Evolutionary conservation across 64 coral and sea anemone genomes (phyloP), one percentile per base, ranked within the genome.

Genomic region (Stylophora pistillata): DNA sequence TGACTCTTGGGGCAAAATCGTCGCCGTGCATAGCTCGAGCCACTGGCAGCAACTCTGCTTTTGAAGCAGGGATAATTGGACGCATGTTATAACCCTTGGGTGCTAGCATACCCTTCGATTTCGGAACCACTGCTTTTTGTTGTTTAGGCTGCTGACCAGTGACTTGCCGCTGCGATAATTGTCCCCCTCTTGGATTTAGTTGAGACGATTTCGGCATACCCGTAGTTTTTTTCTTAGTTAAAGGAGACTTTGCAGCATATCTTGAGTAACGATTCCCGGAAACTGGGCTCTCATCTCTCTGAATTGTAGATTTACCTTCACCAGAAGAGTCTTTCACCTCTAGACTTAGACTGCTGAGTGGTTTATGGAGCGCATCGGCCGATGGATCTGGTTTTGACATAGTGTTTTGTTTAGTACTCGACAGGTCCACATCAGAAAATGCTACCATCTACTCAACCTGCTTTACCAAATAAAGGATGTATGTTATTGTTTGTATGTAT

Each of bases 21-120:
- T 99, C 93, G 27, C 96, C 79, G 66, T 99, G 90, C 96, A 99
- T 95, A 26, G 96, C 93, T 33, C 87, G 71, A 57, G 96, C 96
- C 6, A 99, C 96, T 25, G 96, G 88, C 33, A 99, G 15, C 56
- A 99, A 71, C 87, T 95, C 93, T 7, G 96, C 93, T 30, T 99
- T 99, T 20, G 80, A 56, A 52, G 93, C 96, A 16, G 96, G 96
- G 61, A 95, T 87, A 2, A 99, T 90, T 23, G 96, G 96, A 13
- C 90, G 86, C 52, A 78, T 74, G 28, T 77, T 99, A 32, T 99
- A 95, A 21, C 88, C 93, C 33, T 95, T 95, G 9, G 96, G 93
- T 63, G 78, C 83, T 33, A 95, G 28, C 11, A 84, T 74, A 9
- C 65, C 79, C 18, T 41, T 84, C 3, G 58, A 69, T 70, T 84